A percentile compares a stretch with the other conserved stretches of the same genome.
These are phyloP conservation scores for Cryptophagus acutangulus DNA, from an alignment of 2,888 invertebrate genomes.

Conservation along the genomic window DNA sequence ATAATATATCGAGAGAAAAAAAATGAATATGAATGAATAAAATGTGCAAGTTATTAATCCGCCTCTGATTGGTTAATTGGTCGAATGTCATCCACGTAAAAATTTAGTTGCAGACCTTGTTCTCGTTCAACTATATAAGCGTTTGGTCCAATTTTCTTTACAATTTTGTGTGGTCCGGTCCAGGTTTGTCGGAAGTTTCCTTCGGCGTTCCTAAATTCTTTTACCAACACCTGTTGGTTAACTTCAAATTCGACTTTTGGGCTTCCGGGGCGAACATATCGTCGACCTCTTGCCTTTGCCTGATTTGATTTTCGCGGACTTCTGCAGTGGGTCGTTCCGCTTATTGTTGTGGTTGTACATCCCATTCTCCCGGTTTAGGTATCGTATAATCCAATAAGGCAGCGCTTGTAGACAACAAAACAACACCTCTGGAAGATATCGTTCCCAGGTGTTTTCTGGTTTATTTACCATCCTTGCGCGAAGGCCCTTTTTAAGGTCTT, in stretches of 20 bases:
- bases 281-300: background rate
- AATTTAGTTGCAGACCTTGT: background rate
- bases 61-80: too few species aligned
- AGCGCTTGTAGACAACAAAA: background rate
- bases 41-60: too few species aligned
- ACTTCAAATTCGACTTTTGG: background rate
- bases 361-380: background rate
- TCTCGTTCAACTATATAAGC: background rate
- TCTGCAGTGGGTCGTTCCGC: background rate
- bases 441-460: background rate
- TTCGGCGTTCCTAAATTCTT: background rate
- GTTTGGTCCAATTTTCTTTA: background rate
- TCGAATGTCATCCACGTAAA: too few species aligned
- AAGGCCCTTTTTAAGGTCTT: constrained; percentile 7
- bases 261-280: background rate
- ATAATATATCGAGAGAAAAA: too few species aligned
- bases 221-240: background rate
- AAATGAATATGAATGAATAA: too few species aligned
- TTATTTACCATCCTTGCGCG: background rate
- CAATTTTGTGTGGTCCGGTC: background rate
- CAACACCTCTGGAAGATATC: background rate
- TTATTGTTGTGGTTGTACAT: background rate
- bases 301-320: background rate
- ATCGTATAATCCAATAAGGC: background rate
- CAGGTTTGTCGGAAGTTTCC: background rate